phyloP scores from a whole-genome alignment of 1,140 invertebrate species.

The Zophobas morio region DNA sequence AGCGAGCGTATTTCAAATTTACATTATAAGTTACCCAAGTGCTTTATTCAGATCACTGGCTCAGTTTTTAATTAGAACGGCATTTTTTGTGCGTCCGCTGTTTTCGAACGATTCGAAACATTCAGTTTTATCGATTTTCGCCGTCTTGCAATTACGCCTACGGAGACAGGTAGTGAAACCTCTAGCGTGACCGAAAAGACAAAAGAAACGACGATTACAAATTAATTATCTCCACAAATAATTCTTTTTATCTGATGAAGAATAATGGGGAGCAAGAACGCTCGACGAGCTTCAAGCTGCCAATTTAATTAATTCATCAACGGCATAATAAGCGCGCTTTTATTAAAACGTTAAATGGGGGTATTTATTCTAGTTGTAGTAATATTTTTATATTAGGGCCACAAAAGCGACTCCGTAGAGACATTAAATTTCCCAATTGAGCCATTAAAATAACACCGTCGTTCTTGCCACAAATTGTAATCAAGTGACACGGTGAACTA shows the following conservation, averaged over 20 bases:
- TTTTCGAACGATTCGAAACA: too few species aligned
- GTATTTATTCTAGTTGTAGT: background rate
- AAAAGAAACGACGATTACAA: background rate
- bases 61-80: too few species aligned
- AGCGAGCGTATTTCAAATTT: background rate
- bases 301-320: background rate
- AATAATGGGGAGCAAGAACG: background rate
- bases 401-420: background rate
- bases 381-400: background rate
- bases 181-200: background rate
- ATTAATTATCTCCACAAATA: background rate
- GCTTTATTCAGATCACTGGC: too few species aligned
- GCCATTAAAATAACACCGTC: background rate
- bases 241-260: constrained; percentile 1
- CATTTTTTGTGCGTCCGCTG: too few species aligned
- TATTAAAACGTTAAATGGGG: background rate
- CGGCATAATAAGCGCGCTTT: background rate
- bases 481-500: background rate
- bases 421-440: background rate
- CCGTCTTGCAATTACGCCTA: background rate
- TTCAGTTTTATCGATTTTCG: too few species aligned
- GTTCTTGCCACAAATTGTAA: background rate
- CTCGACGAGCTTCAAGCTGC: background rate
- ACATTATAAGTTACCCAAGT: background rate
- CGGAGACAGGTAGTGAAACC: constrained; percentile 1